These are phyloP conservation scores for Corvus moneduloides DNA, from an alignment of 2,113 vertebrate species.

Conservation along the genomic window DNA sequence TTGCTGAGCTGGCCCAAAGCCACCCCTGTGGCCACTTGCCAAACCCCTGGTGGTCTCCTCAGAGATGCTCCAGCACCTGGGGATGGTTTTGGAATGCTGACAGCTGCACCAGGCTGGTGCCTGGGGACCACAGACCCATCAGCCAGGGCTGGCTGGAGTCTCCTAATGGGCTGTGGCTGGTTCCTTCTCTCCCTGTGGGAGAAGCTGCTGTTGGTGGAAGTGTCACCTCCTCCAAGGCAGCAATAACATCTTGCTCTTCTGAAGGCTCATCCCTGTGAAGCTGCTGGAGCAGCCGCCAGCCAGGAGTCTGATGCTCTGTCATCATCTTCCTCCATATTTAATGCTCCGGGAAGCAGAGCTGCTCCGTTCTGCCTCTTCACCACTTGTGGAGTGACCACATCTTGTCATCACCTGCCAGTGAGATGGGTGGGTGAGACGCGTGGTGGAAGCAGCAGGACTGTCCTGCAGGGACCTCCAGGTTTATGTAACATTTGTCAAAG, in stretches of 20 bases:
- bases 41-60: neutral
- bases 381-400: neutral
- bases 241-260: neutral
- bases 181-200: neutral
- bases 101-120: neutral
- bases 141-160: neutral
- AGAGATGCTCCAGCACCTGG: neutral
- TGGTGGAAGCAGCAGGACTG: neutral
- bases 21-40: neutral
- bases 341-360: neutral
- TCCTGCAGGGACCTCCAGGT: neutral
- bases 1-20: neutral
- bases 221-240: neutral
- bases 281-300: neutral
- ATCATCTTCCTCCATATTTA: neutral
- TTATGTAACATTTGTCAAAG: neutral
- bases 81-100: neutral
- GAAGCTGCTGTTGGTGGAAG: neutral
- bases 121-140: neutral
- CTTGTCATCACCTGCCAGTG: neutral
- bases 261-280: neutral
- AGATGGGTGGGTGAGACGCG: neutral
- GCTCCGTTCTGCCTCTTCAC: neutral
- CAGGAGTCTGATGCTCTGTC: neutral
- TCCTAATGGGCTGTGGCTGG: neutral